A percentile compares a stretch with the other conserved stretches of the same genome.
Conservation (phyloP, 92 coral and sea anemone genomes). For the Virgularia gustaviana region DNA sequence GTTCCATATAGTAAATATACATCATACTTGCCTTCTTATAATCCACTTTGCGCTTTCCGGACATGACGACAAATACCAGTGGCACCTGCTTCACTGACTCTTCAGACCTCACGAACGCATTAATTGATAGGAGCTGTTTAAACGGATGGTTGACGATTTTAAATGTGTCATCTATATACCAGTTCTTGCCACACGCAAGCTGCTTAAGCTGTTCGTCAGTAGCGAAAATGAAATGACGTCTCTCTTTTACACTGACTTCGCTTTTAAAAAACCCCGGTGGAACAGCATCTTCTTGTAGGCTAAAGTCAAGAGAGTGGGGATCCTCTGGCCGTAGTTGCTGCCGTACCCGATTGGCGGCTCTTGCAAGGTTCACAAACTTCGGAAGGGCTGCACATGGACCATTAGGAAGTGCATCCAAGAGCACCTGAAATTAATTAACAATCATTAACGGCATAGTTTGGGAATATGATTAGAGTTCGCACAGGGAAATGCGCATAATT, state of each 20-base stretch:
- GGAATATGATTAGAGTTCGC: too few relatives aligned
- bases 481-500: too few relatives aligned
- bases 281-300: constrained; percentile 27
- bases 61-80: too few relatives aligned
- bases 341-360: too few relatives aligned
- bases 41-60: too few relatives aligned
- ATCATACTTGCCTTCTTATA: too few relatives aligned
- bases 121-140: too few relatives aligned
- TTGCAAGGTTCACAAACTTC: constrained; percentile 26
- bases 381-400: constrained; percentile 52
- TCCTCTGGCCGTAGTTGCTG: constrained; percentile 42
- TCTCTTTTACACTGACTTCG: constrained; percentile 35
- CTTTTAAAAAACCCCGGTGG: constrained; percentile 37
- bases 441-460: too few relatives aligned
- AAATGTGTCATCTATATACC: constrained; percentile 54
- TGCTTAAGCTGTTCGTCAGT: constrained; percentile 39
- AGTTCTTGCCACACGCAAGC: constrained; percentile 41
- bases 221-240: constrained; percentile 49
- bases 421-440: constrained; percentile 24
- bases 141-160: constrained; percentile 40
- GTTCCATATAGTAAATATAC: too few relatives aligned
- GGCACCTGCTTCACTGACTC: too few relatives aligned
- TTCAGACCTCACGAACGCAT: too few relatives aligned
- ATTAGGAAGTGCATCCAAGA: constrained; percentile 7
- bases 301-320: not conserved